A percentile compares a stretch with the other conserved stretches of the same genome.
These are phyloP conservation scores for Toxotes chatareus DNA, from an alignment of 2,113 vertebrate species.

Conservation along the genomic window DNA sequence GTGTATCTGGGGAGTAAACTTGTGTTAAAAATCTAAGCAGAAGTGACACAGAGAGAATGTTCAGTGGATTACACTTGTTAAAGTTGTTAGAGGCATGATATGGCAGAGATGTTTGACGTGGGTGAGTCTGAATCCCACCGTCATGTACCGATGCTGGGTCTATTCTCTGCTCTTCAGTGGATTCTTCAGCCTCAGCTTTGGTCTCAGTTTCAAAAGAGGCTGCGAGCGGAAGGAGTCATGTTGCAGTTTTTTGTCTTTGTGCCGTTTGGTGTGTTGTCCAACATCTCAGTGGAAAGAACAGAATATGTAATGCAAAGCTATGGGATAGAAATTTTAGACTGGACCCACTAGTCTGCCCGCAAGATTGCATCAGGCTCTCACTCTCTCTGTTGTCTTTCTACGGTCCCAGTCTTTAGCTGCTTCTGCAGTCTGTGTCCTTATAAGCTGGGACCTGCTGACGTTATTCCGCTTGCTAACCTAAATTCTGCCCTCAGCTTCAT, in stretches of 20 bases:
- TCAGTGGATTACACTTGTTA: conserved; percentile 45
- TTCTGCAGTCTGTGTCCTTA: background rate
- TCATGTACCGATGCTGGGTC: background rate
- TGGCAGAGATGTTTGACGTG: conserved; percentile 13
- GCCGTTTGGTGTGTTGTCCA: background rate
- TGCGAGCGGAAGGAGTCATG: background rate
- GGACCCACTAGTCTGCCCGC: background rate
- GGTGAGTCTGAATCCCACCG: conserved; percentile 4
- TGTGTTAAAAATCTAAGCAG: conserved; percentile 13
- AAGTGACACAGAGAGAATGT: conserved; percentile 1
- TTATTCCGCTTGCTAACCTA: background rate
- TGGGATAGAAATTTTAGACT: background rate
- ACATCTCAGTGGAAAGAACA: no score
- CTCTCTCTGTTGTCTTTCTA: background rate
- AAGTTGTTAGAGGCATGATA: conserved; percentile 17
- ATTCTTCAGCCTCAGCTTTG: background rate
- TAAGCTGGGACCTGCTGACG: background rate
- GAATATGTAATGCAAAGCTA: background rate
- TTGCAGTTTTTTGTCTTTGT: background rate
- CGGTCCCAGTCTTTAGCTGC: background rate
- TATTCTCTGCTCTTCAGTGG: conserved; percentile 1
- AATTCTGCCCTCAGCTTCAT: conserved; percentile 7
- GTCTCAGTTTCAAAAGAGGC: background rate
- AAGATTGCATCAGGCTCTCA: background rate
- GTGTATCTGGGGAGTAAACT: background rate